These are phyloP conservation scores for Enchytraeus crypticus DNA, from an alignment of 2,888 invertebrate species.

Conservation along the genomic window DNA sequence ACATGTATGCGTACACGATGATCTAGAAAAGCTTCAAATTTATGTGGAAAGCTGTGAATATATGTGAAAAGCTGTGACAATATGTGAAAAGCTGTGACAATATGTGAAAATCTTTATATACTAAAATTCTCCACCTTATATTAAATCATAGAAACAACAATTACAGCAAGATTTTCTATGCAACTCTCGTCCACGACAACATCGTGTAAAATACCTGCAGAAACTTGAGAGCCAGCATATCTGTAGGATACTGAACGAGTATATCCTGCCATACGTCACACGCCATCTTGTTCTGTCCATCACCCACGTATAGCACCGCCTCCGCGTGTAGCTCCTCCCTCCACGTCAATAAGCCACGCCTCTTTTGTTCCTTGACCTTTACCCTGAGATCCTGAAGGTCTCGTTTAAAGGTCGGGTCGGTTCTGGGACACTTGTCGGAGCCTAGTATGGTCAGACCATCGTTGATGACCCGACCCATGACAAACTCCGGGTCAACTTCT, in stretches of 20 bases:
- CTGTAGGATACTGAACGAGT: conserved; percentile 49
- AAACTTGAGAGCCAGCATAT: conserved; percentile 52
- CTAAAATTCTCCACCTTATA: too few relatives aligned
- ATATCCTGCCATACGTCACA: conserved; percentile 51
- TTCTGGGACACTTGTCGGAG: conserved; percentile 40
- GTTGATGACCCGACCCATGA: conserved; percentile 49
- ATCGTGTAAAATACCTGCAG: background rate
- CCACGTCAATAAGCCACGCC: conserved; percentile 27
- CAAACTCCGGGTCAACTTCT: conserved; percentile 50
- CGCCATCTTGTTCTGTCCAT: conserved; percentile 48
- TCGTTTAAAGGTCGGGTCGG: conserved; percentile 39
- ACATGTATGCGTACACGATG: too few relatives aligned
- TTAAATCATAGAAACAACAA: too few relatives aligned
- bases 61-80: too few relatives aligned
- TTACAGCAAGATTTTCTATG: too few relatives aligned
- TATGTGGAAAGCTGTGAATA: too few relatives aligned
- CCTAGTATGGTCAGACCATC: conserved; percentile 50
- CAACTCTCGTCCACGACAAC: too few relatives aligned
- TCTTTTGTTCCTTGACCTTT: conserved; percentile 33
- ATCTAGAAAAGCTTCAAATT: too few relatives aligned
- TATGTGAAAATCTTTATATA: too few relatives aligned
- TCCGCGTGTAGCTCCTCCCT: conserved; percentile 49
- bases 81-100: too few relatives aligned
- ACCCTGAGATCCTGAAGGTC: conserved; percentile 40
- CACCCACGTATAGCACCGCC: conserved; percentile 47